A percentile compares a stretch with the other conserved stretches of the same genome.
Evolutionary conservation across 2,888 invertebrate genomes (phyloP).

Genomic region (Sphaerophoria taeniata): DNA sequence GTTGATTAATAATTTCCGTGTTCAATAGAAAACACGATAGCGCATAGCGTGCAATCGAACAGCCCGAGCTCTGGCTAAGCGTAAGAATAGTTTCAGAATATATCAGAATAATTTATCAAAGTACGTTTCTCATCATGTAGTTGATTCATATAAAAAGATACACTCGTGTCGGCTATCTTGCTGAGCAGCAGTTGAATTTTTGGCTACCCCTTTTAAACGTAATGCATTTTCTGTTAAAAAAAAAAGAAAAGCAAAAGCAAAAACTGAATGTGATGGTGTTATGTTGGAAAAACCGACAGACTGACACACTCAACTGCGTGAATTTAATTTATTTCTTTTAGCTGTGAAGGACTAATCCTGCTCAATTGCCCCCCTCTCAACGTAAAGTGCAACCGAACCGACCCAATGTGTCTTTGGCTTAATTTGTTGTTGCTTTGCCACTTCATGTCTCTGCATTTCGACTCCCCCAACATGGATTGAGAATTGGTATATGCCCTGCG

Average conservation of each 20-base stretch:
- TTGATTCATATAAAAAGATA: no score
- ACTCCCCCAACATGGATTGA: background rate
- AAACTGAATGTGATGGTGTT: slow-evolving; percentile 42
- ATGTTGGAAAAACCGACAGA: slow-evolving; percentile 49
- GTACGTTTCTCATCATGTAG: background rate
- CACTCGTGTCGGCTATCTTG: no score
- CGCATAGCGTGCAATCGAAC: slow-evolving; percentile 39
- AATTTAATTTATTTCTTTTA: slow-evolving; percentile 73
- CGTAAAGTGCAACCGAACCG: slow-evolving; percentile 39
- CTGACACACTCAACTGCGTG: slow-evolving; percentile 73
- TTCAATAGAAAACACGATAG: slow-evolving; percentile 58
- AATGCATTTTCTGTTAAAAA: slow-evolving; percentile 20
- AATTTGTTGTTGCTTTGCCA: background rate
- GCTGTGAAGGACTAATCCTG: slow-evolving; percentile 71
- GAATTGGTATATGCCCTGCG: slow-evolving; percentile 67
- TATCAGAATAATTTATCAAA: slow-evolving; percentile 73
- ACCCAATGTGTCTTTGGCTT: slow-evolving; percentile 27
- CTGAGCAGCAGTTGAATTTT: background rate
- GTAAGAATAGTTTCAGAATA: slow-evolving; percentile 27
- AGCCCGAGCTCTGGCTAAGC: background rate
- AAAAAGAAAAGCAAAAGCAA: no score
- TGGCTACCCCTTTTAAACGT: slow-evolving; percentile 8
- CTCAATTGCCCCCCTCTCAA: slow-evolving; percentile 64
- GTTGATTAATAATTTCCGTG: slow-evolving; percentile 73
- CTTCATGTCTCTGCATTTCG: slow-evolving; percentile 1